Conservation (phyloP, 2,113 vertebrate genomes). For the Lanius collurio region DNA sequence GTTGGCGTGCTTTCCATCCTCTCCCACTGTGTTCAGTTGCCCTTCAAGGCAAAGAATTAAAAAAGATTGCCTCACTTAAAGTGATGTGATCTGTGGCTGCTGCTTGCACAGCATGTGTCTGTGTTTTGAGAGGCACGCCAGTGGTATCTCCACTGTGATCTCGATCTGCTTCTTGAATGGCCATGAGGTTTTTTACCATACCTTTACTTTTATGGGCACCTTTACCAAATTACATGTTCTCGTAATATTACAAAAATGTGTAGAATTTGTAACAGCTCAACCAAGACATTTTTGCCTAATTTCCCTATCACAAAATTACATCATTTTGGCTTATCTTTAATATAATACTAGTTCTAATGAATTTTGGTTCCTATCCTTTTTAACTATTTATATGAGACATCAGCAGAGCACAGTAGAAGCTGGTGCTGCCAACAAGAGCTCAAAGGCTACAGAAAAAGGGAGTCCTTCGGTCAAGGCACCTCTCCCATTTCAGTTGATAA, state of each 20-base stretch:
- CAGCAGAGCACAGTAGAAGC: background rate
- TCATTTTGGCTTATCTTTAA: background rate
- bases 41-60: slow-evolving; percentile 30
- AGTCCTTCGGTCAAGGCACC: background rate
- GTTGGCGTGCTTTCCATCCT: background rate
- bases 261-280: background rate
- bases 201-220: background rate
- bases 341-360: background rate
- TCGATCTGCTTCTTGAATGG: background rate
- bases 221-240: background rate
- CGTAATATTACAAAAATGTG: background rate
- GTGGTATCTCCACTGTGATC: background rate
- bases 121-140: background rate
- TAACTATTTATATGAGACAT: background rate
- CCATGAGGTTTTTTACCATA: background rate
- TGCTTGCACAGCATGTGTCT: background rate
- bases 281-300: background rate
- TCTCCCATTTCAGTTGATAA: background rate
- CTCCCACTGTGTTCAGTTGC: background rate
- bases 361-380: background rate
- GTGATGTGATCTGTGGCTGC: background rate
- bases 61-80: background rate
- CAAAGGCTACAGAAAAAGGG: background rate
- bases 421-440: background rate
- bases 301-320: background rate